Evolutionary conservation across 2,888 invertebrate genomes (phyloP), one percentile per base, ranked within the genome.

Genomic region (Ypsolopha scabrella): DNA sequence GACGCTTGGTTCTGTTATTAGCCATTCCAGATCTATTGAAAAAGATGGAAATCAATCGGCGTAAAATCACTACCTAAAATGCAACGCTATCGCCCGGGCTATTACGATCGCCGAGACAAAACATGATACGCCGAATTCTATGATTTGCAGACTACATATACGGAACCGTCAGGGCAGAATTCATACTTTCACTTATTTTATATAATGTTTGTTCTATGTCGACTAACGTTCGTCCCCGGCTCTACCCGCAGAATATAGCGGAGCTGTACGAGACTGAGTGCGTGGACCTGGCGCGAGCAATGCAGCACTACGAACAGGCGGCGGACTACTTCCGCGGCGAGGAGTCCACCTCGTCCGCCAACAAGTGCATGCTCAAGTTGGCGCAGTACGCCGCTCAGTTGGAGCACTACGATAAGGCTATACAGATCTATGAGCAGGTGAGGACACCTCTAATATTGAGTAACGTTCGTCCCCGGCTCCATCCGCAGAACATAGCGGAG

Each of bases 241-340:
- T 41, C 13, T n/a, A 7, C 14, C 33, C 10, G 6, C 65, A 87
- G 80, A 95, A 93, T 64, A 97, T 99, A 80, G 99, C 98, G 6
- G 38, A 38, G n/a, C 38, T 38, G 9, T 38, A 38, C n/a, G 38
- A 38, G 38, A 38, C 38, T 3, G 38, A 38, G 6, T 38, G 8
- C 38, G 38, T 38, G 43, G 96, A 97, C 71, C 86, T 96, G 60
- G 94, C 96, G 7, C 81, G 93, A 61, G 94, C 97, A 33, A 93
- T 98, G 68, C 92, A 95, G 68, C 97, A 98, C 79, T 99, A 97
- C 80, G 98, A 99, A 72, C 96, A 97, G 74, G 99, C 99, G 1
- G 98, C 98, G 0, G 99, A 99, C 85, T 99, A 96, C 86, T 99
- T 97, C 85, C 92, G 93, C 68, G 99, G 99, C 50, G 99, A 99